A percentile compares a stretch with the other conserved stretches of the same genome.
These are phyloP conservation scores for Aplysia californica DNA, from an alignment of 1,140 invertebrate species.

Conservation along the genomic window DNA sequence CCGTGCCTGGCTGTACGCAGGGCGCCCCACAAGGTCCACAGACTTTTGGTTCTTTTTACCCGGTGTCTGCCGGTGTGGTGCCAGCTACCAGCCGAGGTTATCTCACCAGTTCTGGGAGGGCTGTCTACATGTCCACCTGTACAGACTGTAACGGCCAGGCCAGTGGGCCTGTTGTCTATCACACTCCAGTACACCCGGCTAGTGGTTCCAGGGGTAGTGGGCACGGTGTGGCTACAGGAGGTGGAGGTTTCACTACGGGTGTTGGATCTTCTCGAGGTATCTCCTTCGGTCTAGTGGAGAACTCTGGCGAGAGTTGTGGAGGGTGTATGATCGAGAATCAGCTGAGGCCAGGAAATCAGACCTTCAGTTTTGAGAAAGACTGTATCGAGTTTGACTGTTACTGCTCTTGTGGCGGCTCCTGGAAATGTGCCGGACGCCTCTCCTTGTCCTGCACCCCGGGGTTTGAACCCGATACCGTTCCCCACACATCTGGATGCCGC, in stretches of 20 bases:
- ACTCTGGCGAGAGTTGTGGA: neutral
- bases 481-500: conserved; percentile 16
- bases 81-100: neutral
- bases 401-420: conserved; percentile 32
- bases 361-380: conserved; percentile 23
- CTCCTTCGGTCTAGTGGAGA: neutral
- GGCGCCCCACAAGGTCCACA: neutral
- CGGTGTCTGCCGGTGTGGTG: neutral
- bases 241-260: neutral
- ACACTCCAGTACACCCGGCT: neutral
- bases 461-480: conserved; percentile 5
- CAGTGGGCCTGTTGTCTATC: neutral
- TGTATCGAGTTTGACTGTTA: conserved; percentile 33
- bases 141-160: neutral
- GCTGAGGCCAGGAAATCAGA: neutral
- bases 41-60: conserved; percentile 13
- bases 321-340: conserved; percentile 11
- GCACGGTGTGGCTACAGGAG: neutral
- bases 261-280: neutral
- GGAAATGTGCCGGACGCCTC: conserved; percentile 8
- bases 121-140: neutral
- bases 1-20: conserved; percentile 19
- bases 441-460: conserved; percentile 5
- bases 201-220: neutral
- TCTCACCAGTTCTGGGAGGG: neutral